Conservation (phyloP, 30 jellyfish, hydroid and myxozoan genomes). For the Hydra vulgaris region DNA sequence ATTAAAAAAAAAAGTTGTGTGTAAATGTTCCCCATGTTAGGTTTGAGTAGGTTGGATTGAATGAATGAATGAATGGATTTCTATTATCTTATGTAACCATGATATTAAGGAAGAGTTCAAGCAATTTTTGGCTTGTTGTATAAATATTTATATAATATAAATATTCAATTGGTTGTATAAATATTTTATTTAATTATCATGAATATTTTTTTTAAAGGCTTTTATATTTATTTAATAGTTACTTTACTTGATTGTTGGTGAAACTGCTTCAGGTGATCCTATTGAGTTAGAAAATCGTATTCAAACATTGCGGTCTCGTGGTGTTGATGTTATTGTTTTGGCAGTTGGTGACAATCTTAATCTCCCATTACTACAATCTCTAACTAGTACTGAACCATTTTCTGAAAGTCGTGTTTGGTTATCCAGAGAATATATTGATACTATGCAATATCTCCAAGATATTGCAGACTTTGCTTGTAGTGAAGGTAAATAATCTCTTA, state of each 20-base stretch:
- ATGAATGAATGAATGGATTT: no score
- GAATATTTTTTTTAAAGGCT: conserved; percentile 28
- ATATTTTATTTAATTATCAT: neutral
- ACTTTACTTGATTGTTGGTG: conserved; percentile 5
- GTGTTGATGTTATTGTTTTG: conserved; percentile 53
- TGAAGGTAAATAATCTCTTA: no score
- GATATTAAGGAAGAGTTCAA: no score
- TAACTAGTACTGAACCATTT: conserved; percentile 39
- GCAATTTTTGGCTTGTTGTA: no score
- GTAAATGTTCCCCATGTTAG: no score
- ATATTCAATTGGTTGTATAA: neutral
- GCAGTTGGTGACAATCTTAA: conserved; percentile 61
- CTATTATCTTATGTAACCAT: no score
- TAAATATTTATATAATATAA: neutral
- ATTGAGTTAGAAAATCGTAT: neutral
- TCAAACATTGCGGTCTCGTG: conserved; percentile 5
- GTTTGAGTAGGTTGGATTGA: no score
- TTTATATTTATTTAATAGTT: neutral
- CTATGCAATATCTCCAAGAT: conserved; percentile 67
- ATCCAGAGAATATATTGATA: conserved; percentile 38
- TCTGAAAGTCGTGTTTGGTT: conserved; percentile 49
- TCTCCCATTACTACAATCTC: conserved; percentile 35
- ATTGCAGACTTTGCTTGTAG: no score
- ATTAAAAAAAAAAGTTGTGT: no score
- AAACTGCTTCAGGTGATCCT: neutral